Conservation (phyloP, 2,113 vertebrate species). For the Laticauda colubrina region DNA sequence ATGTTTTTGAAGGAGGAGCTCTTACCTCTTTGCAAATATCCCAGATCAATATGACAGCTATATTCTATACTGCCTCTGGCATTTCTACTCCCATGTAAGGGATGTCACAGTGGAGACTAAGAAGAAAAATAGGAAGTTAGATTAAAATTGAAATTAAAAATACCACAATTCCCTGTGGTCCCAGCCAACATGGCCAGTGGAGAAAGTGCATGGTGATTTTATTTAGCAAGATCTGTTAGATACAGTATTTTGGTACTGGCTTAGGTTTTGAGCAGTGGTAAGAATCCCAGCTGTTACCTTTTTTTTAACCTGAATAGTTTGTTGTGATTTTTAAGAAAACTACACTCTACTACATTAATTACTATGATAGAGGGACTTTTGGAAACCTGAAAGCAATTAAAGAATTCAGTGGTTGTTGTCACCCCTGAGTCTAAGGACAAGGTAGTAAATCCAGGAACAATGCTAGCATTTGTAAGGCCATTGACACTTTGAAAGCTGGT, state of each 20-base stretch:
- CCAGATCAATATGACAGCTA: background rate
- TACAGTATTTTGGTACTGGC: background rate
- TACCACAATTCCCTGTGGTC: background rate
- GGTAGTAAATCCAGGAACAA: background rate
- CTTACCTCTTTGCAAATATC: background rate
- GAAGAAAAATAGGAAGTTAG: slow-evolving; percentile 27
- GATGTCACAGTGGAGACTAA: slow-evolving; percentile 17
- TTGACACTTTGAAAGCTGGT: background rate
- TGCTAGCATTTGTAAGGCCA: background rate
- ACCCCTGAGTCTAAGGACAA: background rate
- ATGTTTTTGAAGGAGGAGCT: background rate
- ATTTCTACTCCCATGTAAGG: background rate
- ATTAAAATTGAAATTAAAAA: background rate
- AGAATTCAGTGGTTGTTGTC: background rate
- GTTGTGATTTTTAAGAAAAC: slow-evolving; percentile 8
- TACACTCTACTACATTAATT: background rate
- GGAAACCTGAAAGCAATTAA: background rate
- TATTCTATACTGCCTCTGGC: background rate
- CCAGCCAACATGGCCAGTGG: background rate
- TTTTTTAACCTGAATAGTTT: background rate
- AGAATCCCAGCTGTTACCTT: background rate
- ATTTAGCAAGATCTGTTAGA: background rate
- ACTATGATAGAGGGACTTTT: background rate
- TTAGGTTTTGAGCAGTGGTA: background rate
- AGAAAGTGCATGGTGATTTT: background rate